These are phyloP conservation scores for Hyalella azteca DNA, from an alignment of 2,888 invertebrate genomes.

Conservation along the genomic window DNA sequence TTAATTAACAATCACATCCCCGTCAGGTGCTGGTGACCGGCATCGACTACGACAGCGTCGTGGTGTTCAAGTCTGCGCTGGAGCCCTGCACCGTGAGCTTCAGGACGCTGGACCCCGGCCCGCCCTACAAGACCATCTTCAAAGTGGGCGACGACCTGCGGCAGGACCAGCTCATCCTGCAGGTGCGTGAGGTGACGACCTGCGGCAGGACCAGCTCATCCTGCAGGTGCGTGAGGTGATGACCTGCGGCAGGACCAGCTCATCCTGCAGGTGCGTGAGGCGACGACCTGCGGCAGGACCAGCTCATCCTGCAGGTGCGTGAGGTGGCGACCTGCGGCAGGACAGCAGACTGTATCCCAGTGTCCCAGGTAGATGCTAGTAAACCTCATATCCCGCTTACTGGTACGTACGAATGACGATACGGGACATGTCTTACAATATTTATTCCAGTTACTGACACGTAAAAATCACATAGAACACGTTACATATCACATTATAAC, in stretches of 20 bases:
- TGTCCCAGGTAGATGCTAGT: too few species aligned
- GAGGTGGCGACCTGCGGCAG: too few species aligned
- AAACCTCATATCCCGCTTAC: too few species aligned
- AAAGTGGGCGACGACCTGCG: conserved; percentile 97
- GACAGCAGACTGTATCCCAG: too few species aligned
- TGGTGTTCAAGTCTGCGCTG: conserved; percentile 92
- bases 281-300: conserved; percentile 96
- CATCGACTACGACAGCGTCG: conserved; percentile 68
- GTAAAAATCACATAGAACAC: too few species aligned
- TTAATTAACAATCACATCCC: too few species aligned
- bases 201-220: conserved; percentile 96
- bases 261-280: conserved; percentile 73
- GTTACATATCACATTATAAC: too few species aligned
- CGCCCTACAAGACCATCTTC: conserved; percentile 92
- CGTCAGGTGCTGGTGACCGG: conserved; percentile 65
- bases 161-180: conserved; percentile 93
- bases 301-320: conserved; percentile 74
- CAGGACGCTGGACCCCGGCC: conserved; percentile 73
- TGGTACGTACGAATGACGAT: too few species aligned
- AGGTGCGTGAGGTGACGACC: conserved; percentile 72
- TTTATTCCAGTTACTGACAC: too few species aligned
- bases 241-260: conserved; percentile 97
- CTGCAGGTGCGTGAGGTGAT: conserved; percentile 82
- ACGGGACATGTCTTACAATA: too few species aligned
- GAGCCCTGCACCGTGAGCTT: conserved; percentile 95